Evolutionary conservation across 2,113 vertebrate species (phyloP).

Genomic region (Otolemur garnettii): DNA sequence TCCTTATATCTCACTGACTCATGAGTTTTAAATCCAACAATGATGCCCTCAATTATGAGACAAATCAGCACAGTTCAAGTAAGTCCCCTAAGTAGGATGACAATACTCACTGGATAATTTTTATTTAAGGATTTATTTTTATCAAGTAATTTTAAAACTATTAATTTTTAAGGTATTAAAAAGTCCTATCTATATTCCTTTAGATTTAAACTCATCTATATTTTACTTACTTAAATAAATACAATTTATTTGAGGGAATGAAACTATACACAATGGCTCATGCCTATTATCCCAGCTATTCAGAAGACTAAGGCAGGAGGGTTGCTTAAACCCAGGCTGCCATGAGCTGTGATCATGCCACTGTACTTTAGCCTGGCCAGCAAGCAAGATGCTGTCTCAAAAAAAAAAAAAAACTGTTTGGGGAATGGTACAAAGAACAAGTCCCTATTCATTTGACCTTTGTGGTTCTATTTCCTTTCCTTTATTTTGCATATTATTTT

Average conservation of each 20-base stretch:
- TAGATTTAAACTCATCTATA: not conserved
- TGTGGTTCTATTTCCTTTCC: not conserved
- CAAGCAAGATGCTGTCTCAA: no score
- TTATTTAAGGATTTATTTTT: not conserved
- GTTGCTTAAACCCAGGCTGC: no score
- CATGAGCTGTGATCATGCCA: no score
- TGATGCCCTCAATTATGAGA: not conserved
- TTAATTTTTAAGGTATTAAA: not conserved
- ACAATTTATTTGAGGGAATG: slow-evolving; percentile 9
- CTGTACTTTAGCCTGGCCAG: no score
- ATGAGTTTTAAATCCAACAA: not conserved
- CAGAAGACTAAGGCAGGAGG: no score
- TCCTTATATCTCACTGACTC: not conserved
- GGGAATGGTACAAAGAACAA: slow-evolving; percentile 5
- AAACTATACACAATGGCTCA: no score
- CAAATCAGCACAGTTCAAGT: not conserved
- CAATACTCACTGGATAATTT: not conserved
- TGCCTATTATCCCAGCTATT: no score
- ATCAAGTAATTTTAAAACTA: slow-evolving; percentile 33
- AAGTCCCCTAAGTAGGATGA: not conserved
- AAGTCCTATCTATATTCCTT: not conserved
- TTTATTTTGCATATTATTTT: not conserved
- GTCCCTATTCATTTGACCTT: not conserved
- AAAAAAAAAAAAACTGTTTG: not conserved
- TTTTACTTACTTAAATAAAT: not conserved